Percentiles rank a stretch among this genome's conserved stretches.
phyloP scores from a whole-genome alignment of 1,140 invertebrate species.

The Sminthurinus signatus region DNA sequence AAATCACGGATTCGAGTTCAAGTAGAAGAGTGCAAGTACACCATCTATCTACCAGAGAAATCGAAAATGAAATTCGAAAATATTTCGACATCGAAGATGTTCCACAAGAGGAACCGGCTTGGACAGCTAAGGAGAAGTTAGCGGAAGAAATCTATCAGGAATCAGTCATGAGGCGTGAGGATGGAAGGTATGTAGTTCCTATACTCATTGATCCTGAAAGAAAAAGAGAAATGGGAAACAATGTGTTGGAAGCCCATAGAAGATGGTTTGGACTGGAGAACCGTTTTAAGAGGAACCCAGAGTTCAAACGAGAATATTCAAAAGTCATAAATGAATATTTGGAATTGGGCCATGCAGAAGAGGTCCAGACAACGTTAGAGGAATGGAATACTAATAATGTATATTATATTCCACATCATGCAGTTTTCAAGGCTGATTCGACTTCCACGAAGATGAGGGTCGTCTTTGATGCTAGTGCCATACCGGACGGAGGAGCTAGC shows the following conservation, averaged over 20 bases:
- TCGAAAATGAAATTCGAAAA: conserved; percentile 42
- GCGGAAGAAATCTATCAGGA: conserved; percentile 37
- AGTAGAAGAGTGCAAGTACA: background rate
- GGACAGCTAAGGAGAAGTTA: too few species aligned
- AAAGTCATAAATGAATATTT: conserved; percentile 42
- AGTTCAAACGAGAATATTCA: too few species aligned
- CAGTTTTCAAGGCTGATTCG: conserved; percentile 23
- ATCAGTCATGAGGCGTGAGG: conserved; percentile 20
- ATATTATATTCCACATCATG: conserved; percentile 37
- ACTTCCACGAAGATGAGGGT: conserved; percentile 33
- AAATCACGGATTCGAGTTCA: background rate
- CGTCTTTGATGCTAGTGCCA: conserved; percentile 33
- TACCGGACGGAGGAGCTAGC: conserved; percentile 12
- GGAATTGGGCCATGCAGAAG: conserved; percentile 39
- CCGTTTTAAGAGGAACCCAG: conserved; percentile 25
- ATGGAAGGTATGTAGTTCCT: conserved; percentile 37
- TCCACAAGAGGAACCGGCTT: conserved; percentile 8
- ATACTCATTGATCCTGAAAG: conserved; percentile 40
- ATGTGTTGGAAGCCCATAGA: conserved; percentile 25
- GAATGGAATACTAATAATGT: conserved; percentile 13
- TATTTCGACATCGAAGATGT: conserved; percentile 30
- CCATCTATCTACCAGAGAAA: background rate
- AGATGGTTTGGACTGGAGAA: conserved; percentile 37
- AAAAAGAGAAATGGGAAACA: conserved; percentile 17
- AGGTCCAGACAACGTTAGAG: conserved; percentile 12